These are phyloP conservation scores for Polypedilum pembai DNA, from an alignment of 1,140 invertebrate genomes.

Conservation along the genomic window DNA sequence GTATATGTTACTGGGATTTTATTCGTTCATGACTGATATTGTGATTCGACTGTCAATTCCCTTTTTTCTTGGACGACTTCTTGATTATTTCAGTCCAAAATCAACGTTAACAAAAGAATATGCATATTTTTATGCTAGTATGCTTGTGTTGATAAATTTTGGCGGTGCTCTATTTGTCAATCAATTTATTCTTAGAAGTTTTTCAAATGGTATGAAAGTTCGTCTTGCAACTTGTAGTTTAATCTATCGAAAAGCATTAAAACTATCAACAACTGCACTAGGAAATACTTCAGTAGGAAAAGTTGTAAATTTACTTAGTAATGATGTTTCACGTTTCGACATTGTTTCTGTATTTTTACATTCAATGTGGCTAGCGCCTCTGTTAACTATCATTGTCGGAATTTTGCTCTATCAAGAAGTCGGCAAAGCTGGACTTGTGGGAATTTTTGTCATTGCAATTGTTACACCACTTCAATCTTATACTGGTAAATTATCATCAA, in stretches of 20 bases:
- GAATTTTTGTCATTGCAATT: slow-evolving; percentile 58
- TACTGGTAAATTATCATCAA: slow-evolving; percentile 58
- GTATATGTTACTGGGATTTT: neutral
- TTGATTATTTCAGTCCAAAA: slow-evolving; percentile 34
- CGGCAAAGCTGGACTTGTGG: slow-evolving; percentile 58
- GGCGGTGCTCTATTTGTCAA: slow-evolving; percentile 50
- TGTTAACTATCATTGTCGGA: slow-evolving; percentile 53
- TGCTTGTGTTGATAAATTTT: slow-evolving; percentile 49
- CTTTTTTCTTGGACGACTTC: slow-evolving; percentile 19
- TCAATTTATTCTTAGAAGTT: slow-evolving; percentile 53
- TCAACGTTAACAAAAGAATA: slow-evolving; percentile 39
- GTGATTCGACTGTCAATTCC: slow-evolving; percentile 27
- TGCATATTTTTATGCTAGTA: slow-evolving; percentile 51
- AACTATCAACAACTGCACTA: slow-evolving; percentile 54
- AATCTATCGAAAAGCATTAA: slow-evolving; percentile 59
- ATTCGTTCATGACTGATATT: slow-evolving; percentile 3
- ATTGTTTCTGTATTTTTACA: slow-evolving; percentile 52
- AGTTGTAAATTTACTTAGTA: slow-evolving; percentile 75
- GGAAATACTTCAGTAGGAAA: slow-evolving; percentile 68
- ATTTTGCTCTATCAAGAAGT: slow-evolving; percentile 57
- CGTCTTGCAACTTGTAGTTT: slow-evolving; percentile 56
- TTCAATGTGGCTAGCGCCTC: slow-evolving; percentile 58
- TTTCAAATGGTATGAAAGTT: slow-evolving; percentile 53
- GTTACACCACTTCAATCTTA: slow-evolving; percentile 69
- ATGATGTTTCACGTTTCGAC: slow-evolving; percentile 64